Conservation (phyloP, 2,113 vertebrate species). For the Paedocypris sp. region DNA sequence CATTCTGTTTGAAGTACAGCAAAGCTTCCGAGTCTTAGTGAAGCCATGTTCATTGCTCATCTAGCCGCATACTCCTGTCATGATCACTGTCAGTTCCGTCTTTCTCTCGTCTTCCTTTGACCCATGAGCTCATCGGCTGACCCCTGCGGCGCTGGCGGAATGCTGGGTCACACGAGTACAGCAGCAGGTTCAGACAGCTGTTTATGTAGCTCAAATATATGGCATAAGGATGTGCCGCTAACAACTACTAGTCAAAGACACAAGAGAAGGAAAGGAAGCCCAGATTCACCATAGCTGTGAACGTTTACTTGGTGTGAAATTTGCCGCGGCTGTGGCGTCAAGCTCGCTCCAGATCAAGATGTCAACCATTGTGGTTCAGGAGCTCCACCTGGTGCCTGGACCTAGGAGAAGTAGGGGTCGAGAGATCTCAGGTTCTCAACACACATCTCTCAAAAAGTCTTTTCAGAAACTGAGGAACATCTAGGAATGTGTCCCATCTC, state of each 20-base stretch:
- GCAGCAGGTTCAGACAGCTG: constrained; percentile 91
- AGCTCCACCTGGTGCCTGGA: too few species aligned
- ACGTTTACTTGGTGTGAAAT: constrained; percentile 82
- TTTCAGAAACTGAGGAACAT: too few species aligned
- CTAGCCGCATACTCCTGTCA: constrained; percentile 35
- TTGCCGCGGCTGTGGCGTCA: constrained; percentile 56
- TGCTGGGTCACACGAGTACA: constrained; percentile 77
- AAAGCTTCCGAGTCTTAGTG: too few species aligned
- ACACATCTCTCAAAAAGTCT: too few species aligned
- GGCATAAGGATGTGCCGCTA: constrained; percentile 74
- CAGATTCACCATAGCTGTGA: too few species aligned
- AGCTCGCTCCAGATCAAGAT: constrained; percentile 54
- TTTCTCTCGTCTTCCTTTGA: constrained; percentile 2
- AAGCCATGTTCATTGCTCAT: constrained; percentile 9
- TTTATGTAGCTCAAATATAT: constrained; percentile 70
- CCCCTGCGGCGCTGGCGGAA: constrained; percentile 74
- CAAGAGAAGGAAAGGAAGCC: constrained; percentile 78
- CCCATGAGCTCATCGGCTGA: too few species aligned
- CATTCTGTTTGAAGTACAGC: too few species aligned
- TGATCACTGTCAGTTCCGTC: constrained; percentile 29
- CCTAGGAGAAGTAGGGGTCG: too few species aligned
- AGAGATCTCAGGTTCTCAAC: too few species aligned
- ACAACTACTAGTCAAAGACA: constrained; percentile 82
- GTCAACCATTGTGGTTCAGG: too few species aligned
- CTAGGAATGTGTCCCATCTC: too few species aligned